Percentiles rank a stretch among this genome's conserved stretches.
Evolutionary conservation across 2,113 vertebrate species (phyloP).

Genomic region (Albula glossodonta): DNA sequence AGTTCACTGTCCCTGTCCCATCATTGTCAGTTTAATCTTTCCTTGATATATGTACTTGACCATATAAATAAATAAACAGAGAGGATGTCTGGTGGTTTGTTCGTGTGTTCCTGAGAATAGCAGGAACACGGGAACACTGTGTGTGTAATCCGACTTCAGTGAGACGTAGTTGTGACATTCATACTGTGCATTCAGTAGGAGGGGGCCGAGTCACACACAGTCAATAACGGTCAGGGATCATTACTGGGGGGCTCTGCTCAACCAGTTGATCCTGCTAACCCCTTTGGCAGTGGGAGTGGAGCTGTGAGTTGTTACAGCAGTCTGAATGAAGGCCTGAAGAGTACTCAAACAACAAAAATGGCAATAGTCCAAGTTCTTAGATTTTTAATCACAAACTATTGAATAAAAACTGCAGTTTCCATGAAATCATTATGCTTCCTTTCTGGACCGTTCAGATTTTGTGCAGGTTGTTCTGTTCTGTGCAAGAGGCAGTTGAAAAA

Average conservation of each 20-base stretch:
- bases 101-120: not conserved
- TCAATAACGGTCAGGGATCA: not conserved
- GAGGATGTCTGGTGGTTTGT: not conserved
- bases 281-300: not conserved
- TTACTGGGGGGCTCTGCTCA: not conserved
- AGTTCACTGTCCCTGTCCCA: too few species aligned
- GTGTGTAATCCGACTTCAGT: not conserved
- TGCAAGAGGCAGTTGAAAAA: not conserved
- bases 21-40: not conserved
- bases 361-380: too few species aligned
- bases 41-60: not conserved
- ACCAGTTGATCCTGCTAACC: not conserved
- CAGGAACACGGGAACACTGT: conserved; percentile 10
- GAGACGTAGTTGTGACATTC: not conserved
- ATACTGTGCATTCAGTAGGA: conserved; percentile 13
- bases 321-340: not conserved
- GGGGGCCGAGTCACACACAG: not conserved
- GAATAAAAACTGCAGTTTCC: too few species aligned
- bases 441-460: not conserved
- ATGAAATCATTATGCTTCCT: not conserved
- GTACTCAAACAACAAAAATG: not conserved
- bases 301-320: not conserved
- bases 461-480: not conserved
- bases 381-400: too few species aligned
- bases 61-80: not conserved